Evolutionary conservation across 2,797 vertebrate species (phyloP).

Genomic region (Sebastes hopkinsi): DNA sequence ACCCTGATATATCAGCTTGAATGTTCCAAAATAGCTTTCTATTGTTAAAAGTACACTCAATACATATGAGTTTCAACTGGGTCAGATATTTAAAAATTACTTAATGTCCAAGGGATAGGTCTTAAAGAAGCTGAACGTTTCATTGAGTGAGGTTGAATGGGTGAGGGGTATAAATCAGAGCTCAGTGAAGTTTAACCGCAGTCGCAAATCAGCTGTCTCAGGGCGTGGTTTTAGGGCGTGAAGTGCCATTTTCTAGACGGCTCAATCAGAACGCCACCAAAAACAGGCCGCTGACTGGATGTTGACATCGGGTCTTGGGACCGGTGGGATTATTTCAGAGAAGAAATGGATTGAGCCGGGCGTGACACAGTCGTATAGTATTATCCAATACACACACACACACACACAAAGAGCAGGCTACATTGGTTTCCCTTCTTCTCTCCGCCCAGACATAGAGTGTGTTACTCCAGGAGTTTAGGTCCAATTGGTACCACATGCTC

Average conservation of each 20-base stretch:
- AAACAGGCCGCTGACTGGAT: constrained; percentile 38
- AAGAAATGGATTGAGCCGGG: constrained; percentile 15
- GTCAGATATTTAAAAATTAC: not conserved
- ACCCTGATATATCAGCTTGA: not conserved
- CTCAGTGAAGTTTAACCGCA: constrained; percentile 33
- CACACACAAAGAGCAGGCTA: not conserved
- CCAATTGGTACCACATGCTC: constrained; percentile 68
- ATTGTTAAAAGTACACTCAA: not conserved
- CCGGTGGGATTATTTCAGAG: constrained; percentile 47
- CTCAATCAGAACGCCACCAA: constrained; percentile 56
- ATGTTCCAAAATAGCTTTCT: not conserved
- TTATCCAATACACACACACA: constrained; percentile 11
- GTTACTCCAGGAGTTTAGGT: constrained; percentile 50
- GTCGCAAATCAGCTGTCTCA: constrained; percentile 38
- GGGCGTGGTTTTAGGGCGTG: constrained; percentile 55
- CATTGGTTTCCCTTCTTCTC: constrained; percentile 15
- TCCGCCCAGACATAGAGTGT: constrained; percentile 42
- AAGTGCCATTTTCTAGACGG: constrained; percentile 25
- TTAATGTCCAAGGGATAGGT: not conserved
- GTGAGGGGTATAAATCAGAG: constrained; percentile 38
- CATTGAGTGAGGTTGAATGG: constrained; percentile 29
- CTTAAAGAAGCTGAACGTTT: constrained; percentile 1
- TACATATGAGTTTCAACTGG: not conserved
- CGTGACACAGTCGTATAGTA: constrained; percentile 28
- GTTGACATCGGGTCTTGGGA: constrained; percentile 45